Conservation (phyloP, 2,113 vertebrate species). For the Dolichotis patagonum region DNA sequence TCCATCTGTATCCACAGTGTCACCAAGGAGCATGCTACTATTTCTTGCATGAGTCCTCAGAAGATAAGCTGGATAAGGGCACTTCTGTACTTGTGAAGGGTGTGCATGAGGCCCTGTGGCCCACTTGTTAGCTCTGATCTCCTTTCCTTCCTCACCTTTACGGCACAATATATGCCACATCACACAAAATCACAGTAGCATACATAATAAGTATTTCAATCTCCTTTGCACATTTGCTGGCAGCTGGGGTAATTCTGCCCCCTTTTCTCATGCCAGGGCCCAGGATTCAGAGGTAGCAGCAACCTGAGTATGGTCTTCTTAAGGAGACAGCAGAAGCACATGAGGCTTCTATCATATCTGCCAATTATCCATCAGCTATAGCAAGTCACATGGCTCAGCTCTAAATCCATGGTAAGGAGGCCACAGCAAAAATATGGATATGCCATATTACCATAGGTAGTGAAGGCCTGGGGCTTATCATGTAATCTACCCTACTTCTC, state of each 20-base stretch:
- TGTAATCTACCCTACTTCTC: background rate
- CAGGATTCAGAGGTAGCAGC: background rate
- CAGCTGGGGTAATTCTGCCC: background rate
- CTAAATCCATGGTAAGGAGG: background rate
- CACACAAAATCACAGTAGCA: background rate
- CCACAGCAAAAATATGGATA: background rate
- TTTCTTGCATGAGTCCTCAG: background rate
- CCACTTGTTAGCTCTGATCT: background rate
- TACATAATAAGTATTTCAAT: background rate
- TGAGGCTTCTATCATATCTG: background rate
- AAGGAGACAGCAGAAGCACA: background rate
- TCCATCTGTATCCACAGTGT: slow-evolving; percentile 69
- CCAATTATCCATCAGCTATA: background rate
- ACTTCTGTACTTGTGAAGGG: slow-evolving; percentile 64
- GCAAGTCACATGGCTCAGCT: background rate
- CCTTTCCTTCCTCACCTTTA: background rate
- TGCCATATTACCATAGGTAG: too few relatives aligned
- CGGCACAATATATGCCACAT: background rate
- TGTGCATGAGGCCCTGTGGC: slow-evolving; percentile 33
- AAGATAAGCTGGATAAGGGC: background rate
- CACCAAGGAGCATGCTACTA: slow-evolving; percentile 60
- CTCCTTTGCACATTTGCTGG: background rate
- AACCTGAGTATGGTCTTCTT: background rate
- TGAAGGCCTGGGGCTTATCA: background rate
- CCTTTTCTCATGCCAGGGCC: background rate